phyloP scores from a whole-genome alignment of 2,113 vertebrate species.

The Apaloderma vittatum region DNA sequence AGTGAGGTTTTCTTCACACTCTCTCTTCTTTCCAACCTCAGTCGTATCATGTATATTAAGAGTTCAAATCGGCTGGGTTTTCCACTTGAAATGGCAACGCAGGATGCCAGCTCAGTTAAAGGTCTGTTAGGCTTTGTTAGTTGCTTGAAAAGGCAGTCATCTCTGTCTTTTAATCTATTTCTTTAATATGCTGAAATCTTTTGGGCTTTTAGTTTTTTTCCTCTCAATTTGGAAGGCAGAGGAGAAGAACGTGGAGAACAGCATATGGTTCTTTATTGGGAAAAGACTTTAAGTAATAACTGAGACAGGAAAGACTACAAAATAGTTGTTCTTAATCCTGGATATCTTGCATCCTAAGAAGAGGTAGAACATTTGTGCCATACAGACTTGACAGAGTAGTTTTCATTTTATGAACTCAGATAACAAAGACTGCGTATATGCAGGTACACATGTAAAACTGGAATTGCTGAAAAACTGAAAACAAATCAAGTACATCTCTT shows the following conservation, averaged over 20 bases:
- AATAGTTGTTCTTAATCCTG: neutral
- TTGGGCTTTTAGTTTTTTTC: neutral
- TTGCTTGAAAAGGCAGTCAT: neutral
- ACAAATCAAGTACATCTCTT: neutral
- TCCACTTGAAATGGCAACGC: neutral
- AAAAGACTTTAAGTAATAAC: neutral
- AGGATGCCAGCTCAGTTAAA: conserved; percentile 7
- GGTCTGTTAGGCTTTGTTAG: neutral
- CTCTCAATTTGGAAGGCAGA: neutral
- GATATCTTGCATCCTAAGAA: neutral
- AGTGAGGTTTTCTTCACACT: neutral
- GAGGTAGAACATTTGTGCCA: neutral
- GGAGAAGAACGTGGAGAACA: neutral
- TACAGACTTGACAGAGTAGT: neutral
- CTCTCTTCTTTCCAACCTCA: neutral
- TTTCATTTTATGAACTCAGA: neutral
- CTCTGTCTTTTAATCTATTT: neutral
- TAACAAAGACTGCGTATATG: neutral
- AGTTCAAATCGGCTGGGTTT: neutral
- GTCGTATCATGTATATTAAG: neutral
- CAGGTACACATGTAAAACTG: neutral
- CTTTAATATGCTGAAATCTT: neutral
- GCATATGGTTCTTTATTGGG: neutral
- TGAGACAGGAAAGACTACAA: neutral
- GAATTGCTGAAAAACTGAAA: neutral